phyloP scores from a whole-genome alignment of 2,797 vertebrate species.

The Clangula hyemalis region DNA sequence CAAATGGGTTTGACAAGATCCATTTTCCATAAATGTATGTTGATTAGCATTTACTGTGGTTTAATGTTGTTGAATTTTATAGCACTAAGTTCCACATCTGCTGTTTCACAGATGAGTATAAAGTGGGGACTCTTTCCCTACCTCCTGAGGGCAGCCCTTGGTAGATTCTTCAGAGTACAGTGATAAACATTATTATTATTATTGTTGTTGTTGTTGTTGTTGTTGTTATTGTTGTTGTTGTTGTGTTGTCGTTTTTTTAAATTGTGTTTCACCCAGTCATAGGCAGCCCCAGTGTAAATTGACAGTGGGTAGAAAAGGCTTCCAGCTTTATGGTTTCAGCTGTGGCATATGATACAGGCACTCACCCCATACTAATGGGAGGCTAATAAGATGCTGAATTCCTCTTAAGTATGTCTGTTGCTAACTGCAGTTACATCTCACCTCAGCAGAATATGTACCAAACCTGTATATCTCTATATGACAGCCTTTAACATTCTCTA shows the following conservation, averaged over 20 bases:
- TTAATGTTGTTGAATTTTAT: background rate
- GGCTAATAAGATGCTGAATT: background rate
- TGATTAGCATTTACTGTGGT: background rate
- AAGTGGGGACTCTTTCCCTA: background rate
- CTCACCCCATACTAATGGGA: background rate
- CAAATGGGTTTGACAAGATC: background rate
- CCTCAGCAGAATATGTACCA: background rate
- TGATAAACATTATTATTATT: background rate
- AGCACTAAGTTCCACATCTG: background rate
- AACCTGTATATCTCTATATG: background rate
- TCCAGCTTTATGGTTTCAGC: background rate
- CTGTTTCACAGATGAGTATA: background rate
- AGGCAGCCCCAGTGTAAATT: background rate
- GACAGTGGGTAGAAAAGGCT: background rate
- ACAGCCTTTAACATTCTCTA: background rate
- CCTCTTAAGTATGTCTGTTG: no score
- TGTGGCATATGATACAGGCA: background rate
- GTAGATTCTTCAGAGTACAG: background rate
- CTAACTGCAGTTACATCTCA: background rate
- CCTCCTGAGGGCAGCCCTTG: background rate
- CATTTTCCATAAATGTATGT: background rate
- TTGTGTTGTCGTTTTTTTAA: background rate
- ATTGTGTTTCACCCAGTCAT: background rate
- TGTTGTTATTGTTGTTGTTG: no score
- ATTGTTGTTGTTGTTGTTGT: no score